Evolutionary conservation across 2,888 invertebrate species (phyloP).

Genomic region (Phengaris alcon): DNA sequence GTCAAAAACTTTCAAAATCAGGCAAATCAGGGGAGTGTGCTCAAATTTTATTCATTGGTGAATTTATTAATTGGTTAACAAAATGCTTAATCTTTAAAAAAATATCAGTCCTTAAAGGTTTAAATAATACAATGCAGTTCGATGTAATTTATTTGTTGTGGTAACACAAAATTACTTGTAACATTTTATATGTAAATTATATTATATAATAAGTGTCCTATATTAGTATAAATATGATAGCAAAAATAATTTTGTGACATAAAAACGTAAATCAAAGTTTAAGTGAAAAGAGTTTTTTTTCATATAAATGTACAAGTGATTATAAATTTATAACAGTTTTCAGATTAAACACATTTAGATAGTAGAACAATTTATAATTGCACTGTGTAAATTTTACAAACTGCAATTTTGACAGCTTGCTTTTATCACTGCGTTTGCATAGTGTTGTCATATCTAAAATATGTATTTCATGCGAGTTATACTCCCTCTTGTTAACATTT

Average conservation of each 20-base stretch:
- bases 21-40: not conserved
- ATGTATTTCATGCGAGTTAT: not conserved
- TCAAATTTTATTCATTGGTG: slow-evolving; percentile 16
- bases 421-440: not conserved
- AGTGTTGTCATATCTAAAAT: slow-evolving; percentile 15
- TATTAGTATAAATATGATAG: slow-evolving; percentile 26
- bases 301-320: slow-evolving; percentile 26
- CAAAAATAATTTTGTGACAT: slow-evolving; percentile 28
- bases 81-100: slow-evolving; percentile 17
- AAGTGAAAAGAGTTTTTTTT: slow-evolving; percentile 7
- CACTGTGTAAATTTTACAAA: not conserved
- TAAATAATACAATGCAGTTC: slow-evolving; percentile 19
- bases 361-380: slow-evolving; percentile 2
- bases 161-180: not conserved
- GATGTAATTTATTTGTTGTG: slow-evolving; percentile 17
- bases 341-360: not conserved
- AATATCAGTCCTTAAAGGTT: slow-evolving; percentile 2
- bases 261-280: slow-evolving; percentile 1
- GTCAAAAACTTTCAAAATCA: slow-evolving; percentile 12
- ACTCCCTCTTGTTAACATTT: slow-evolving; percentile 10
- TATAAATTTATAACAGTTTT: slow-evolving; percentile 2
- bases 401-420: not conserved
- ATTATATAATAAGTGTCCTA: slow-evolving; percentile 19
- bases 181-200: not conserved
- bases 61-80: not conserved